Base-by-base conservation (phyloP, 92 coral and sea anemone genomes). In the Porites rus region DNA sequence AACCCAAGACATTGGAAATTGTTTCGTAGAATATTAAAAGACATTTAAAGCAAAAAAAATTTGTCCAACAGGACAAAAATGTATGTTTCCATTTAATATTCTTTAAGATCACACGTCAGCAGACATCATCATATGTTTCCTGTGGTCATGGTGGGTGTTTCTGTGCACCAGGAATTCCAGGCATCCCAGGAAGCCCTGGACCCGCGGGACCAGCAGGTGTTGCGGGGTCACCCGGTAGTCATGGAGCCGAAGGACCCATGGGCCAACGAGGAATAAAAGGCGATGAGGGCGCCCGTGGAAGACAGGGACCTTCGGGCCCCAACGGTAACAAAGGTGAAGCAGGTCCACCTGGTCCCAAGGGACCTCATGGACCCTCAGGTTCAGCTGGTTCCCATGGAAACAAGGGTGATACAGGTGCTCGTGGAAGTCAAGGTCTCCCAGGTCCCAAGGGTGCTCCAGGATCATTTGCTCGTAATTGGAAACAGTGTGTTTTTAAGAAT, bases 101-200 rank as follows among this genome's bases (percentile, higher is more conserved):
- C 43, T 10, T 74, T 8, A 54, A 21, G 64, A 1, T 13, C 50
- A 46, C 60, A 18, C 50, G 63, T 74, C 46, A 19, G 12, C 78
- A 74, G 64, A 54, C 43, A 10, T 74, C 76, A 72, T 53, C 60
- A 1, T 19, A 72, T 51, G 59, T 31, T 9, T 72, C 74, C 13
- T 78, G 82, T 61, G 82, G 60, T 17, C 74, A 46, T 17, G 21
- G 19, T 46, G 25, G 38, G 0, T 50, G 73, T 50, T 65, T 21
- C 43, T 22, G 63, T 38, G 51, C 83, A 25, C 74, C 84, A 24
- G 84, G 84, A 51, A 21, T 79, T 19, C 84, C 84, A 79, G 84
- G 84, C 20, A 51, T 79, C n/a, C 84, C 84, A 3, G 84, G 84
- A n/a, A 79, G 52, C 84, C 65, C 84, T 67, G 84, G 84, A 20